These are phyloP conservation scores for Eucidaris tribuloides DNA, from an alignment of 35 echinoderm and acorn worm genomes.

Conservation along the genomic window DNA sequence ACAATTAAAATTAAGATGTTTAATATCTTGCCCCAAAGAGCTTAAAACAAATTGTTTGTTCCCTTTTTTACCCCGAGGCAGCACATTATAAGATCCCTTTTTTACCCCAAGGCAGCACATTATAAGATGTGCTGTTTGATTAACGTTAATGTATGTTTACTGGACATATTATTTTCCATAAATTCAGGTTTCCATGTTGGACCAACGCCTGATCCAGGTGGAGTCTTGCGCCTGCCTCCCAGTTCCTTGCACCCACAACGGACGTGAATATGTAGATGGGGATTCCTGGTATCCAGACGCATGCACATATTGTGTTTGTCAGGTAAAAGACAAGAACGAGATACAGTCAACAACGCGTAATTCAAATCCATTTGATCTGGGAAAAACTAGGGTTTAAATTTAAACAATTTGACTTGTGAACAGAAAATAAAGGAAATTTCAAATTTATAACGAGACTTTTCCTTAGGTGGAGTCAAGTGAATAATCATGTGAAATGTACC, in stretches of 20 bases:
- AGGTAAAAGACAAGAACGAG: conserved; percentile 9
- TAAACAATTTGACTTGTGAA: neutral
- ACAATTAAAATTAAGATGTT: too few species aligned
- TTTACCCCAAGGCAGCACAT: too few species aligned
- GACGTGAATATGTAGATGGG: conserved; percentile 23
- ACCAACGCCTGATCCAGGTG: neutral
- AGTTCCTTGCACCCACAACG: neutral
- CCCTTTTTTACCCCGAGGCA: too few species aligned
- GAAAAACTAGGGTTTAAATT: neutral
- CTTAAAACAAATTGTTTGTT: too few species aligned
- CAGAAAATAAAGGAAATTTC: neutral
- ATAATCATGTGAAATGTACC: too few species aligned
- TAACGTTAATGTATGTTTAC: too few species aligned
- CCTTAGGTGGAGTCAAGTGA: too few species aligned
- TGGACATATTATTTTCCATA: too few species aligned
- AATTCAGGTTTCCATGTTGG: neutral
- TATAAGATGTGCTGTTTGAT: too few species aligned
- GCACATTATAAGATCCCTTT: too few species aligned
- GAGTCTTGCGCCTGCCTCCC: neutral
- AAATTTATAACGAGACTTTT: neutral
- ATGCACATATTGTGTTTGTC: conserved; percentile 73
- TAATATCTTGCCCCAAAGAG: too few species aligned
- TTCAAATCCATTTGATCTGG: neutral
- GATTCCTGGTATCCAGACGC: conserved; percentile 71
- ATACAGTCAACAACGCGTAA: neutral